Evolutionary conservation across 2,888 invertebrate genomes (phyloP), one percentile per base, ranked within the genome.

Genomic region (Orthonevra nobilis): DNA sequence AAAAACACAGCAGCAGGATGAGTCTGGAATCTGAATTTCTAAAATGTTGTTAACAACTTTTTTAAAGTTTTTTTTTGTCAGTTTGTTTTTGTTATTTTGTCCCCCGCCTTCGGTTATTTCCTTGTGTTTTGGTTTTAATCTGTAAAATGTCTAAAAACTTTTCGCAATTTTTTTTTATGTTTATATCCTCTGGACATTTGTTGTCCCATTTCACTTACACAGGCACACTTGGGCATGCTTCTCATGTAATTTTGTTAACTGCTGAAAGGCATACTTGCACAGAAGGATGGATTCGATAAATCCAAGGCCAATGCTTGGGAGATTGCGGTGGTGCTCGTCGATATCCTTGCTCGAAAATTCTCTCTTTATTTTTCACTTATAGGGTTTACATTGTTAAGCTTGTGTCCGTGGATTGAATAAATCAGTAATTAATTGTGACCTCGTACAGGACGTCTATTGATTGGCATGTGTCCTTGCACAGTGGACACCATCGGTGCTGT

Each of bases 351-450:
- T n/a, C n/a, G n/a, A n/a, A n/a, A n/a, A n/a, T n/a, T n/a, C n/a
- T n/a, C n/a, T n/a, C n/a, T 12, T 14, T 23, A 7, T 23, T 15
- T 14, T 10, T 34, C 1, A 3, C 32, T 12, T 20, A 12, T 30
- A 28, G 23, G 20, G 7, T 42, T 30, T 12, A 20, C 54, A 36
- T 60, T 44, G 30, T 63, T 23, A 28, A 14, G 36, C 46, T 48
- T 32, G 20, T 44, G 64, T 28, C 46, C 40, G 61, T 54, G 54
- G 66, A 60, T 56, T 56, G 73, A 34, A 73, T 79, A 66, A 79
- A 73, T 79, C 73, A 73, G 42, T 73, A 73, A 73, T 79, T 79
- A 73, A 79, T 79, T 79, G 73, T 73, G 61, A 73, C 79, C 79
- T 61, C 73, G 61, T 46, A 17, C 54, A 42, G 52, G 42, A 48